Evolutionary conservation across 2,888 invertebrate species (phyloP), one percentile per base, ranked within the genome.

Genomic region (Drosophila emarginata): DNA sequence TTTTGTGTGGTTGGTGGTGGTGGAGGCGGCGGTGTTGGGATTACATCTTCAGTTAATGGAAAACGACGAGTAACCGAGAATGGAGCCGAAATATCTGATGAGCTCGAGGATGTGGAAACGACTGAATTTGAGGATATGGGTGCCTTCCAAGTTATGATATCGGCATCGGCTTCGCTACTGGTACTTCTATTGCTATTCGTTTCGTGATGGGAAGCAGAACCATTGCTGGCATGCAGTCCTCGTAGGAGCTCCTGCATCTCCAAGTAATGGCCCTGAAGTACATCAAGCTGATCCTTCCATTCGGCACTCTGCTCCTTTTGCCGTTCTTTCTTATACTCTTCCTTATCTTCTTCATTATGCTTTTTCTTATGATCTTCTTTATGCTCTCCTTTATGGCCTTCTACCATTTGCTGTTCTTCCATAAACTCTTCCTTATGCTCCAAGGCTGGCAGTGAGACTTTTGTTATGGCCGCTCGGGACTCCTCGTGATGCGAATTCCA

Each of bases 181-280:
- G 53, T 0, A 21, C 61, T 67, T 26, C 45, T 64, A 9, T 15
- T 65, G 23, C 59, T 64, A 14, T 56, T 45, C 7, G 45, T 45
- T 45, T 45, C 45, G 12, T 45, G 18, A 7, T 45, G 18, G 11
- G 45, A 45, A 4, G 45, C 3, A 4, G 4, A 37, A 14, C 53
- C 63, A 5, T 67, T 59, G n/a, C 39, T 62, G 12, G 39, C 11
- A 4, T 61, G 65, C n/a, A 84, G 52, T n/a, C 81, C 84, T 4
- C 68, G 60, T 2, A 77, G 53, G 11, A 78, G 40, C 6, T 75
- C 65, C 4, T 53, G 59, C 65, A 76, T 68, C 28, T 64, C 63
- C 18, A 61, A 37, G 15, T 69, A 78, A 50, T 74, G 84, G 0
- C 23, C 12, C 57, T 77, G 72, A 39, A 84, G 67, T 6, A 57